These are phyloP conservation scores for Hemicordylus capensis DNA, from an alignment of 2,113 vertebrate genomes.

Conservation along the genomic window DNA sequence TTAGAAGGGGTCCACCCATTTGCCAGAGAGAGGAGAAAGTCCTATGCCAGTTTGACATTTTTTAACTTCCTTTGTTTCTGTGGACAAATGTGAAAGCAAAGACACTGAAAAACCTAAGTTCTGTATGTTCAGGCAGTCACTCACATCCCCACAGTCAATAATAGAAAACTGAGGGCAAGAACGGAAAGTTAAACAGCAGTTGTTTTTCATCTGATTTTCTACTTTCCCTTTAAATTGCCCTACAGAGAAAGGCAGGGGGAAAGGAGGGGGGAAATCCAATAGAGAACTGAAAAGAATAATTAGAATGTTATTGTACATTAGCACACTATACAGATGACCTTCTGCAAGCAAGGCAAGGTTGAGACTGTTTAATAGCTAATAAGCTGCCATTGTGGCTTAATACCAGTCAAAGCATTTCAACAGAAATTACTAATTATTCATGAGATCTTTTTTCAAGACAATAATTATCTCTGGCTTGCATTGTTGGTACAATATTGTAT, in stretches of 20 bases:
- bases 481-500: not conserved
- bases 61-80: not conserved
- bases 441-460: not conserved
- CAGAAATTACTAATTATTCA: slow-evolving; percentile 17
- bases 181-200: not conserved
- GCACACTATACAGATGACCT: not conserved
- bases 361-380: not conserved
- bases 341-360: not conserved
- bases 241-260: not conserved
- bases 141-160: not conserved
- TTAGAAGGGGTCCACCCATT: no score
- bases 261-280: not conserved
- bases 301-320: not conserved
- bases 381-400: slow-evolving; percentile 3
- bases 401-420: slow-evolving; percentile 3
- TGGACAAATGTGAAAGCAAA: not conserved
- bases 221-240: not conserved
- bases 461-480: not conserved
- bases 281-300: not conserved
- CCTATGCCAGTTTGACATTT: no score
- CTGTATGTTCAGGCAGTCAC: not conserved
- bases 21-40: no score
- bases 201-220: not conserved
- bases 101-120: not conserved
- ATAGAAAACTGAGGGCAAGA: not conserved